Base-by-base conservation (phyloP, 2,113 vertebrate genomes). In the Silurus meridionalis region DNA sequence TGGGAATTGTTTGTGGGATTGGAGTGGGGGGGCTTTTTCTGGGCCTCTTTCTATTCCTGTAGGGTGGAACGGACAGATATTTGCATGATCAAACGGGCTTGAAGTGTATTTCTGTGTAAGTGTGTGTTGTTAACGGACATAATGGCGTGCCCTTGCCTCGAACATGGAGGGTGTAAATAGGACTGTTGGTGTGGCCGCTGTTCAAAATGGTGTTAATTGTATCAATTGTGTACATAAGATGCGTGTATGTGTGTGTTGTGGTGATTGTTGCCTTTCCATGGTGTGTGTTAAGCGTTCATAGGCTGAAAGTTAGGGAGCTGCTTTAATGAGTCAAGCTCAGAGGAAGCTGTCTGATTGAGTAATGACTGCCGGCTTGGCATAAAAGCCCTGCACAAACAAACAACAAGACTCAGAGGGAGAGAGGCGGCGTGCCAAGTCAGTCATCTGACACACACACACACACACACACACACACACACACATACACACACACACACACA, bases 1-100 rank as follows among this genome's bases (percentile, higher is more conserved):
- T 55, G 85, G 92, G 90, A 92, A 91, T 87, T 90, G 28, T 37
- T 37, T 91, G 90, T 88, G 55, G 91, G 92, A 92, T 90, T 89
- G 87, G 92, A 87, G n/a, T n/a, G 28, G 28, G 28, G 28, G 28
- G 85, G 84, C 87, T n/a, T 83, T 89, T 80, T 78, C 75, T 80
- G 64, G n/a, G 7, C n/a, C 2, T 25, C 63, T 77, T 72, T 46
- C 28, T 25, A 67, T 60, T 61, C 60, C 69, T 67, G 67, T 61
- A 75, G 37, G 60, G 28, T 37, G 69, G 78, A 37, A 37, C 37
- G 2, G 37, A 37, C 37, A 37, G 37, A 37, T 37, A 37, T 37
- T 37, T 37, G 37, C 52, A 53, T 28, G 63, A n/a, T 28, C 25
- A 17, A 8, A 61, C 8, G 46, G 55, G 69, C 37, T 83, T n/a